A percentile compares a stretch with the other conserved stretches of the same genome.
phyloP scores from a whole-genome alignment of 2,113 vertebrate genomes.

The Phylloscopus trochilus region DNA sequence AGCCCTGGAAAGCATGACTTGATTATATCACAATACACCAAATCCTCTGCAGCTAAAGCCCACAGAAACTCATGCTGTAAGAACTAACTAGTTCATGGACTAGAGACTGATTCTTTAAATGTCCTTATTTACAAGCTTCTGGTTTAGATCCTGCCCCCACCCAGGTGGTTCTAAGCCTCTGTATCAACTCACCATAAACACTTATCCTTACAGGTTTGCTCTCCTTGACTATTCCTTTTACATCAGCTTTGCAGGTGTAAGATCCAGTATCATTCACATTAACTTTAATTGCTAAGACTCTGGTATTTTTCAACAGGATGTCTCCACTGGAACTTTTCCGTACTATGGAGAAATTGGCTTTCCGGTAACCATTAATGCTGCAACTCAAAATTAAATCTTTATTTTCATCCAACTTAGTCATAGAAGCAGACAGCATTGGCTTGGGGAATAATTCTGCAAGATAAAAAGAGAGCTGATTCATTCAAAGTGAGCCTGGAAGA shows the following conservation, averaged over 20 bases:
- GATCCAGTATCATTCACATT: conserved; percentile 43
- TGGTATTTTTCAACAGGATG: neutral
- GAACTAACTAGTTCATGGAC: neutral
- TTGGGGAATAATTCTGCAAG: conserved; percentile 63
- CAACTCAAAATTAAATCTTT: conserved; percentile 8
- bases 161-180: neutral
- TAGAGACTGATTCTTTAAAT: neutral
- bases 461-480: neutral
- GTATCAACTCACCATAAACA: conserved; percentile 65
- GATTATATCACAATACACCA: neutral
- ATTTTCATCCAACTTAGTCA: conserved; percentile 43
- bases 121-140: neutral
- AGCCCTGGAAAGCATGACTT: neutral
- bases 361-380: neutral
- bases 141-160: neutral
- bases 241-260: conserved; percentile 59
- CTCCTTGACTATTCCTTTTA: conserved; percentile 62
- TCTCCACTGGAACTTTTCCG: neutral
- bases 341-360: conserved; percentile 36
- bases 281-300: neutral
- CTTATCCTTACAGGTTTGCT: conserved; percentile 45
- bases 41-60: neutral
- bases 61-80: neutral
- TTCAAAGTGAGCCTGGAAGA: neutral
- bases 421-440: conserved; percentile 21